Evolutionary conservation across 1,140 invertebrate species (phyloP).

Genomic region (Pseudomyrmex gracilis): DNA sequence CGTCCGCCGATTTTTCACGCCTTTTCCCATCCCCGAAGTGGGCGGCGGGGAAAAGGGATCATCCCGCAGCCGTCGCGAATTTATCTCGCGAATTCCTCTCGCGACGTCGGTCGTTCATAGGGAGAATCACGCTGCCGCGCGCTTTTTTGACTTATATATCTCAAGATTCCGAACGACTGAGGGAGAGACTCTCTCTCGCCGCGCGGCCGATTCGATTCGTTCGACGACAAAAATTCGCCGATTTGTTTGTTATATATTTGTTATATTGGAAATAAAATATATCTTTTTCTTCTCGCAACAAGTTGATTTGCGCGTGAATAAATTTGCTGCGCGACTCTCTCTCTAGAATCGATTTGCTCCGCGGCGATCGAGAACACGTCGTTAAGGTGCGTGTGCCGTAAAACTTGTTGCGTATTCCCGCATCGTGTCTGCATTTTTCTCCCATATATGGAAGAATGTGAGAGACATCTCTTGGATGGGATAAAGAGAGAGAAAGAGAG

Average conservation of each 20-base stretch:
- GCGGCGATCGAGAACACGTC: too few species aligned
- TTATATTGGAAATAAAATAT: too few species aligned
- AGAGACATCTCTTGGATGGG: too few species aligned
- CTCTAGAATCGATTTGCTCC: too few species aligned
- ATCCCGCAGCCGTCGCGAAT: slow-evolving; percentile 41
- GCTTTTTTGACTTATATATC: neutral
- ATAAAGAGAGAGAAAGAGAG: too few species aligned
- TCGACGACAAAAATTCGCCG: neutral
- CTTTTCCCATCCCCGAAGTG: slow-evolving; percentile 44
- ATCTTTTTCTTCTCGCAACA: too few species aligned
- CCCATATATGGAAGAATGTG: too few species aligned
- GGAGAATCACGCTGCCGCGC: neutral
- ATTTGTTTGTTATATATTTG: neutral
- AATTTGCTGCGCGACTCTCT: too few species aligned
- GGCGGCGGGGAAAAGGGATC: neutral
- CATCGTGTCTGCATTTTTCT: too few species aligned
- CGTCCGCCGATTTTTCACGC: slow-evolving; percentile 67
- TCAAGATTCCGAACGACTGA: neutral
- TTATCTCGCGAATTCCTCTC: slow-evolving; percentile 14
- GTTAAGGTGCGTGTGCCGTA: too few species aligned
- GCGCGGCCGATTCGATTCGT: neutral
- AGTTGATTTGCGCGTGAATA: neutral
- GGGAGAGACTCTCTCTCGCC: neutral
- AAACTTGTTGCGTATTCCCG: too few species aligned
- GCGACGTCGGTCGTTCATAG: neutral